Evolutionary conservation across 2,113 vertebrate genomes (phyloP).

Genomic region (Tympanuchus pallidicinctus): DNA sequence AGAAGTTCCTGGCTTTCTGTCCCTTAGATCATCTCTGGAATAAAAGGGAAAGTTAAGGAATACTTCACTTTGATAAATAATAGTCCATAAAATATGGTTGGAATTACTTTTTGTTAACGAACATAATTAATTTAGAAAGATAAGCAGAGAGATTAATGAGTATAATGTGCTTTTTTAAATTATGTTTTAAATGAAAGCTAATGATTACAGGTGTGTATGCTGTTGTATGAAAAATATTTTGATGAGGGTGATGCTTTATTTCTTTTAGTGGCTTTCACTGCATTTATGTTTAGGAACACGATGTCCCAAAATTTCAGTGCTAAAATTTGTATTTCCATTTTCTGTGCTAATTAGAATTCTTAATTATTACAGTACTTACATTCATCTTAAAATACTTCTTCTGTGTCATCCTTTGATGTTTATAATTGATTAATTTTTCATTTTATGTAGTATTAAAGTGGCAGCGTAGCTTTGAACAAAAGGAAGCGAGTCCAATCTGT

Average conservation of each 20-base stretch:
- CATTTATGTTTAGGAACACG: neutral
- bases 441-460: slow-evolving; percentile 38
- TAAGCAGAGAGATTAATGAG: neutral
- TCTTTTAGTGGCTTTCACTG: neutral
- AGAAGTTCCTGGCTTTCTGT: neutral
- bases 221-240: neutral
- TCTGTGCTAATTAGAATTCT: slow-evolving; percentile 9
- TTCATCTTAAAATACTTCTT: slow-evolving; percentile 39
- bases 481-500: slow-evolving; percentile 18
- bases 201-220: neutral
- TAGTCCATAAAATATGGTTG: neutral
- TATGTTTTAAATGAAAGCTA: neutral
- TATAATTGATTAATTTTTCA: slow-evolving; percentile 70
- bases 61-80: slow-evolving; percentile 23
- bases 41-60: slow-evolving; percentile 8
- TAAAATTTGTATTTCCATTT: slow-evolving; percentile 35
- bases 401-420: slow-evolving; percentile 57
- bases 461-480: slow-evolving; percentile 52
- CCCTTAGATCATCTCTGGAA: neutral
- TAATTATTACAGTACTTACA: slow-evolving; percentile 37
- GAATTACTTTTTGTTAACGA: slow-evolving; percentile 32
- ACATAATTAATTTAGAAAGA: neutral
- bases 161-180: neutral
- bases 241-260: neutral
- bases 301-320: neutral